Percentiles rank a stretch among this genome's conserved stretches.
Conservation (phyloP, 2,888 invertebrate genomes). For the Noctua janthina region DNA sequence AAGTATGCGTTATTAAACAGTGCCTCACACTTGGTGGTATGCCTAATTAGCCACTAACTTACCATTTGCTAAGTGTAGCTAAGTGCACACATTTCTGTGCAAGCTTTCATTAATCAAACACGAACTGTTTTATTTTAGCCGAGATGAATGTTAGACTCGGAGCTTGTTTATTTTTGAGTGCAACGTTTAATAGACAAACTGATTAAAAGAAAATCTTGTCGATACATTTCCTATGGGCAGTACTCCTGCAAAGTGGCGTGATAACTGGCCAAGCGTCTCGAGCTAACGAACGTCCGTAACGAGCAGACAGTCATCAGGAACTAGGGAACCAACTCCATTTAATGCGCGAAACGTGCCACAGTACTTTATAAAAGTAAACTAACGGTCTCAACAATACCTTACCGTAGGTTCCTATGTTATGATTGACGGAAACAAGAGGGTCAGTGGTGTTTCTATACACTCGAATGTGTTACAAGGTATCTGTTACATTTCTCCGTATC, state of each 20-base stretch:
- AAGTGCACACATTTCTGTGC: constrained; percentile 9
- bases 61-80: not conserved
- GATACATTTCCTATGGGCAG: constrained; percentile 21
- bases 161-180: constrained; percentile 38
- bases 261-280: constrained; percentile 32
- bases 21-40: constrained; percentile 37
- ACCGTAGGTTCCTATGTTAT: constrained; percentile 58
- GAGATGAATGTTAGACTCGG: constrained; percentile 7
- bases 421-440: constrained; percentile 80
- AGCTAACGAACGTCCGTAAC: constrained; percentile 51
- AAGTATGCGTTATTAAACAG: constrained; percentile 45
- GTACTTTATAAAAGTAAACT: constrained; percentile 58
- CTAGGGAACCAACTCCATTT: constrained; percentile 55
- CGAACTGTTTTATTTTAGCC: constrained; percentile 30
- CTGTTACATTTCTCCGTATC: constrained; percentile 70
- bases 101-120: constrained; percentile 32
- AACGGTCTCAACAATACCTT: constrained; percentile 64
- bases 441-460: constrained; percentile 70
- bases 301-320: constrained; percentile 62
- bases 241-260: constrained; percentile 25
- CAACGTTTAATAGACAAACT: constrained; percentile 20
- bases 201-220: constrained; percentile 31
- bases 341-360: constrained; percentile 61
- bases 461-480: constrained; percentile 68
- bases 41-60: constrained; percentile 37